These are phyloP conservation scores for Nudaria mundana DNA, from an alignment of 2,888 invertebrate genomes.

Conservation along the genomic window DNA sequence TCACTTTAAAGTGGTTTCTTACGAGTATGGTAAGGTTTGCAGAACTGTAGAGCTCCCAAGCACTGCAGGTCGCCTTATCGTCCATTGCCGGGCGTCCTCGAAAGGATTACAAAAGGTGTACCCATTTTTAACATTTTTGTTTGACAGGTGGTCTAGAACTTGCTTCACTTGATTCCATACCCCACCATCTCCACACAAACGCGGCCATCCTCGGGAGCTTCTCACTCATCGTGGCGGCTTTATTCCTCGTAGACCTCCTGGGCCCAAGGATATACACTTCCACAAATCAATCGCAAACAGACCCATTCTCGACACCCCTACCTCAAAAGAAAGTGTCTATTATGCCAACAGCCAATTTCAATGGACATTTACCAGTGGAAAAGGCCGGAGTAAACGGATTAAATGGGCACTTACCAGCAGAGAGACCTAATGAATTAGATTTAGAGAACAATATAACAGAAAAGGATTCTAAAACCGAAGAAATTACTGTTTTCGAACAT, in stretches of 20 bases:
- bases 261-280: slow-evolving; percentile 76
- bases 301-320: slow-evolving; percentile 45
- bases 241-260: slow-evolving; percentile 86
- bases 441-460: slow-evolving; percentile 49
- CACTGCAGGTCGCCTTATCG: not conserved
- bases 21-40: too few species aligned
- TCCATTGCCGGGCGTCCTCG: not conserved
- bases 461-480: slow-evolving; percentile 44
- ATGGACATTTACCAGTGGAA: slow-evolving; percentile 29
- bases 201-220: slow-evolving; percentile 86
- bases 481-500: slow-evolving; percentile 45
- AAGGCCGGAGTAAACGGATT: slow-evolving; percentile 24
- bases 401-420: slow-evolving; percentile 45
- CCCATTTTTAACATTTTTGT: too few species aligned
- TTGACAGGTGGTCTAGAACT: slow-evolving; percentile 83
- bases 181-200: slow-evolving; percentile 84
- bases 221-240: slow-evolving; percentile 83
- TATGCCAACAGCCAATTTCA: slow-evolving; percentile 22
- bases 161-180: slow-evolving; percentile 86
- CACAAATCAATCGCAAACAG: slow-evolving; percentile 67
- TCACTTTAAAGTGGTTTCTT: too few species aligned
- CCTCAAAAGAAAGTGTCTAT: slow-evolving; percentile 33
- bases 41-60: too few species aligned
- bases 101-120: too few species aligned
- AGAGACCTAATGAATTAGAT: slow-evolving; percentile 65